phyloP scores from a whole-genome alignment of 2,113 vertebrate genomes.

The Mola mola region DNA sequence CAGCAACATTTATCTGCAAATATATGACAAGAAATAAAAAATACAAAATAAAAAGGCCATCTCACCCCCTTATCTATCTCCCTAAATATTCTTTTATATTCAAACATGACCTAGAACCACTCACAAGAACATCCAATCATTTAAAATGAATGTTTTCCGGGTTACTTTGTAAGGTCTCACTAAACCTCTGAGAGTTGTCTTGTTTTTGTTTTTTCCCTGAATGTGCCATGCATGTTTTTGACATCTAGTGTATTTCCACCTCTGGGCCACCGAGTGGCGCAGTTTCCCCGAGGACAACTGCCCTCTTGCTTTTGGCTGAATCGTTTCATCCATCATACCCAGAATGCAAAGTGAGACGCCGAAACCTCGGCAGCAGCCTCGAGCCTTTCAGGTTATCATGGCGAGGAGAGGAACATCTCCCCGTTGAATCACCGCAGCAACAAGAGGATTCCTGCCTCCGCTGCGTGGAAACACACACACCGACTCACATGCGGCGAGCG shows the following conservation, averaged over 20 bases:
- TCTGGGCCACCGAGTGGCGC: slow-evolving; percentile 12
- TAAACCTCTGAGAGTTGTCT: no score
- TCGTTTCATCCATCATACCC: slow-evolving; percentile 82
- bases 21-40: no score
- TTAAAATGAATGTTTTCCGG: no score
- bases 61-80: no score
- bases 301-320: slow-evolving; percentile 57
- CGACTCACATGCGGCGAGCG: slow-evolving; percentile 37
- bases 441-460: slow-evolving; percentile 14
- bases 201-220: neutral
- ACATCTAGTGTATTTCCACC: neutral
- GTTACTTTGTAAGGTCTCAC: no score
- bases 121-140: no score
- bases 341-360: slow-evolving; percentile 85
- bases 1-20: no score
- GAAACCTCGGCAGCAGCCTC: slow-evolving; percentile 60
- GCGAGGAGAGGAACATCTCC: slow-evolving; percentile 72
- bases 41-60: no score
- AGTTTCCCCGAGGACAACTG: slow-evolving; percentile 30
- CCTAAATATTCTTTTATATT: no score
- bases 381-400: slow-evolving; percentile 73
- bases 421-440: slow-evolving; percentile 39
- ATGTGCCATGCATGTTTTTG: neutral
- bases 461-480: slow-evolving; percentile 34
- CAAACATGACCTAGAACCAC: no score